phyloP scores from a whole-genome alignment of 2,797 vertebrate genomes.

The Hypotaenidia okinawae region DNA sequence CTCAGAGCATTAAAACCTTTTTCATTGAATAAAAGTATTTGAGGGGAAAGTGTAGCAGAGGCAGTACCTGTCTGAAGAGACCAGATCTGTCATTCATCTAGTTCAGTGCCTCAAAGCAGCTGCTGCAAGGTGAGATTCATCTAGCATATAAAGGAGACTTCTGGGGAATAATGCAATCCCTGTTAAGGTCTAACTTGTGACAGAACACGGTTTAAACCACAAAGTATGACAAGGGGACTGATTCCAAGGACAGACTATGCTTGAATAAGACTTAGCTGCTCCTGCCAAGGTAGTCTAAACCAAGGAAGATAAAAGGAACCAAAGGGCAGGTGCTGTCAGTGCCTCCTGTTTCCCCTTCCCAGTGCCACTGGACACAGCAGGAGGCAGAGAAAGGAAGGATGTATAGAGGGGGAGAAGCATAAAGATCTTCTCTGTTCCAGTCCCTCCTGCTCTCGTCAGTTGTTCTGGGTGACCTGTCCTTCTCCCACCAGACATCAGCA shows the following conservation, averaged over 20 bases:
- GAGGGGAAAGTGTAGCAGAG: no score
- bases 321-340: background rate
- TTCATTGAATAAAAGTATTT: no score
- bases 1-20: background rate
- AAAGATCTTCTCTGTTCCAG: background rate
- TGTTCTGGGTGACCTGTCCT: background rate
- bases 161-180: background rate
- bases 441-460: background rate
- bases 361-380: background rate
- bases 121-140: background rate
- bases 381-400: background rate
- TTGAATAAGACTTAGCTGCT: background rate
- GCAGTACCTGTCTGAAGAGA: background rate
- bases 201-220: background rate
- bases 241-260: background rate
- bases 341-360: background rate
- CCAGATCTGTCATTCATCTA: background rate
- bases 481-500: background rate
- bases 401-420: background rate
- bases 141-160: background rate
- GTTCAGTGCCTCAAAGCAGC: background rate
- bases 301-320: background rate
- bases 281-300: background rate
- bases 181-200: background rate
- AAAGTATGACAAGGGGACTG: background rate